Conservation (phyloP, 2,113 vertebrate species). For the Myrmecobius fasciatus region DNA sequence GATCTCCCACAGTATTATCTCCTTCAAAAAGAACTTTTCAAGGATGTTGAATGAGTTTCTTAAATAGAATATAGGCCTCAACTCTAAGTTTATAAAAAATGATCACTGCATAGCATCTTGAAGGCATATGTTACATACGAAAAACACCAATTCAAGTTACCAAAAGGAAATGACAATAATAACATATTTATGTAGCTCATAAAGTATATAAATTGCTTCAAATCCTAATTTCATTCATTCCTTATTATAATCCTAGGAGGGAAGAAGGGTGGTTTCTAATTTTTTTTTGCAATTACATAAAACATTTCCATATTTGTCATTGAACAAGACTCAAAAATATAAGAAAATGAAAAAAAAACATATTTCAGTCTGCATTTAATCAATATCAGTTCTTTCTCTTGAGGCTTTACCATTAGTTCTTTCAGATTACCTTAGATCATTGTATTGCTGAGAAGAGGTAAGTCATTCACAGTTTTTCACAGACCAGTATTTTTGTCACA, state of each 20-base stretch:
- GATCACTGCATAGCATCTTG: slow-evolving; percentile 28
- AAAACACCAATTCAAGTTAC: slow-evolving; percentile 43
- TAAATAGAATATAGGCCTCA: background rate
- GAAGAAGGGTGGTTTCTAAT: background rate
- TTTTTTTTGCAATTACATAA: no score
- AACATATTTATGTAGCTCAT: background rate
- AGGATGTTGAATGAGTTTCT: slow-evolving; percentile 24
- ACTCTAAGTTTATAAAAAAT: slow-evolving; percentile 28
- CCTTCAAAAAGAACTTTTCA: slow-evolving; percentile 50
- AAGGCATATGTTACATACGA: slow-evolving; percentile 7
- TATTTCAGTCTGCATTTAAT: no score
- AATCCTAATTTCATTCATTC: background rate
- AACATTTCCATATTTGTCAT: no score
- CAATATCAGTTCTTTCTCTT: no score
- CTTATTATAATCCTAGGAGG: background rate
- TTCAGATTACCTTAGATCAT: no score
- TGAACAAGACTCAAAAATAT: no score
- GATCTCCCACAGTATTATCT: slow-evolving; percentile 24
- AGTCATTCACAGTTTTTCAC: no score
- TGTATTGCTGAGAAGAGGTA: no score
- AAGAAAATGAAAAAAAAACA: no score
- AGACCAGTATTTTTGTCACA: no score
- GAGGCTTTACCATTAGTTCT: no score
- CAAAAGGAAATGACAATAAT: slow-evolving; percentile 22
- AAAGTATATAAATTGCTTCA: background rate